Evolutionary conservation across 2,888 invertebrate species (phyloP), one percentile per base, ranked within the genome.

Genomic region (Cetonia aurata): DNA sequence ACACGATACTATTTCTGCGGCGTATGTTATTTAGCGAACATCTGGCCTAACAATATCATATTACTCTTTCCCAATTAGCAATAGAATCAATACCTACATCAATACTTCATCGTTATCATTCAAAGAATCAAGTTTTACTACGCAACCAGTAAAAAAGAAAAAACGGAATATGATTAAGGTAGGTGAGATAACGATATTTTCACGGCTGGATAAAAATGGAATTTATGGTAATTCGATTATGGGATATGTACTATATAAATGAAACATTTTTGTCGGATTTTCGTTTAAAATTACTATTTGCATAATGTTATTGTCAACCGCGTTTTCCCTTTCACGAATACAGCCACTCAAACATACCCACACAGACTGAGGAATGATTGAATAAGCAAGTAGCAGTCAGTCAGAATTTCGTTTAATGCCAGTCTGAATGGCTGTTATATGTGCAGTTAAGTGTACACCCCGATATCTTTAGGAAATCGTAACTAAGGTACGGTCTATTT

Each of bases 211-310:
- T 80, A 79, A 79, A 79, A 80, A 25, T 4, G 25, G 25, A 79
- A 77, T 74, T 78, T 78, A 79, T 78, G 80, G 78, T 80, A 80
- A 80, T 79, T 77, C 76, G 76, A 80, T 79, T 80, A 77, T 75
- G 44, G 33, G 75, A 76, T 78, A 79, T 80, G 79, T 79, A 79
- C 80, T 81, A 79, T 80, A 79, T 78, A 81, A 81, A 81, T 80
- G 81, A 80, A 81, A 80, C 80, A 77, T 78, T 81, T 80, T 78
- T 76, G 79, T 80, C 72, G 76, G 75, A 76, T 79, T 80, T 78
- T 78, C 60, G 80, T 79, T 80, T 80, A 81, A 80, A 80, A 79
- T 77, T 76, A 70, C 78, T 75, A 81, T 81, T 80, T 81, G 77
- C 81, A 81, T 81, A 81, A 81, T 81, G 80, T 81, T 81, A 80